Conservation (phyloP, 1,140 invertebrate genomes). For the Drosophila seguyi region DNA sequence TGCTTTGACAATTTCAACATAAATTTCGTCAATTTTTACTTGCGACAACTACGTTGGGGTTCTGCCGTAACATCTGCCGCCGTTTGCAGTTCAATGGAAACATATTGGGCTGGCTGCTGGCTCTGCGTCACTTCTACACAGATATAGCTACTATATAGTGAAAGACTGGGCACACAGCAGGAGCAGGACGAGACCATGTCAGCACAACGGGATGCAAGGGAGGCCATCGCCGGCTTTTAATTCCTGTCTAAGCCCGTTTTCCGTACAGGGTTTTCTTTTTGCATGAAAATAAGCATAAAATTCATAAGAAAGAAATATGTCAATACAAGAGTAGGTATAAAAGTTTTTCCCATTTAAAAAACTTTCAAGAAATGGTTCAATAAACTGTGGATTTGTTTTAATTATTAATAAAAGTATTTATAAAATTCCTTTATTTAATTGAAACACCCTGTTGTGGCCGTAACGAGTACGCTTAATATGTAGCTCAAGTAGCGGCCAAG, state of each 20-base stretch:
- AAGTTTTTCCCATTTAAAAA: too few relatives aligned
- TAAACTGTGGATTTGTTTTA: too few relatives aligned
- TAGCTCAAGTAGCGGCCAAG: constrained; percentile 56
- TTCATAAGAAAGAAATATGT: too few relatives aligned
- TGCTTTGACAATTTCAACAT: constrained; percentile 75
- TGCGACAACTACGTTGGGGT: constrained; percentile 67
- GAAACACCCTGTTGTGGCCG: constrained; percentile 33
- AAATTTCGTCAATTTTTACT: constrained; percentile 76
- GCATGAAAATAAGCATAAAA: too few relatives aligned
- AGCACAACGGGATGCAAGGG: constrained; percentile 50
- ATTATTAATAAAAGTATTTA: background rate
- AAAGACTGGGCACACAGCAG: constrained; percentile 8
- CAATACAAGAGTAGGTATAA: too few relatives aligned
- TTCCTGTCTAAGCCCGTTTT: constrained; percentile 40
- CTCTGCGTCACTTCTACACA: constrained; percentile 34
- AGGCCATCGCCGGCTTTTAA: constrained; percentile 39
- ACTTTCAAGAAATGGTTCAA: too few relatives aligned
- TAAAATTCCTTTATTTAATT: background rate
- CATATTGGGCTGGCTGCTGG: constrained; percentile 56
- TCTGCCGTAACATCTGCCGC: constrained; percentile 60
- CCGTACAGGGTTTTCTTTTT: constrained; percentile 16
- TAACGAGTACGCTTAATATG: constrained; percentile 55
- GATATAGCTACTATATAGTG: constrained; percentile 12
- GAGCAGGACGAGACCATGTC: constrained; percentile 38
- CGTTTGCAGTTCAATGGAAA: constrained; percentile 71